phyloP scores from a whole-genome alignment of 1,140 invertebrate genomes.

The Brachionus calyciflorus region DNA sequence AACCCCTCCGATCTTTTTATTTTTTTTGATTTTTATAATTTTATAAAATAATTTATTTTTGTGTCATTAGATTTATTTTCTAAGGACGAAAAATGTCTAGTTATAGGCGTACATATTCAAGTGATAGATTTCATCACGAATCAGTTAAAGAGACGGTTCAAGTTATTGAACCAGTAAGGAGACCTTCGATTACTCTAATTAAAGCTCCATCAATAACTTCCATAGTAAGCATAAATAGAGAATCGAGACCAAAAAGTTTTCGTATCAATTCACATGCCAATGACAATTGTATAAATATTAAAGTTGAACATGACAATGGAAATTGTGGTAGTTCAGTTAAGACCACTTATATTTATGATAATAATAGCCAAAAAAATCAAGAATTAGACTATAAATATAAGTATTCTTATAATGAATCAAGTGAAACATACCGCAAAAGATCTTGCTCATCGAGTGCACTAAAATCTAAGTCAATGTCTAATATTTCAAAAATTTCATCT shows the following conservation, averaged over 20 bases:
- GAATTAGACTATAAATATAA: conserved; percentile 7
- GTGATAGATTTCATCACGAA: conserved; percentile 3
- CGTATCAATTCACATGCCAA: not conserved
- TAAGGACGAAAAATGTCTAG: not conserved
- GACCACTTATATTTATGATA: too few species aligned
- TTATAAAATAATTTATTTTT: too few species aligned
- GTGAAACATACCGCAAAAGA: not conserved
- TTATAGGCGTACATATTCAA: not conserved
- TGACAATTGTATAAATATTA: conserved; percentile 5
- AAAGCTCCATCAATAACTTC: not conserved
- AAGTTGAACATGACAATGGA: not conserved
- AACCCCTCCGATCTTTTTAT: too few species aligned
- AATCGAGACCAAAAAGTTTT: conserved; percentile 23
- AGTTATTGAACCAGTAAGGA: not conserved
- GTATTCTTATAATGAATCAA: not conserved
- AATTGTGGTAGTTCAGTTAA: not conserved
- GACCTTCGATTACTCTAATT: not conserved
- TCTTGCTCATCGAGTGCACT: not conserved
- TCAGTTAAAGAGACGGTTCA: conserved; percentile 2
- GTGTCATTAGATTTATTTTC: too few species aligned
- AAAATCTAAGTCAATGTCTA: not conserved
- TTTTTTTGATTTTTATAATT: too few species aligned
- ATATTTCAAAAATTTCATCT: not conserved
- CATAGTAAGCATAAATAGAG: not conserved
- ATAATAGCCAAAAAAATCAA: not conserved